These are phyloP conservation scores for Trogon melanurus DNA, from an alignment of 2,113 vertebrate genomes.

Conservation along the genomic window DNA sequence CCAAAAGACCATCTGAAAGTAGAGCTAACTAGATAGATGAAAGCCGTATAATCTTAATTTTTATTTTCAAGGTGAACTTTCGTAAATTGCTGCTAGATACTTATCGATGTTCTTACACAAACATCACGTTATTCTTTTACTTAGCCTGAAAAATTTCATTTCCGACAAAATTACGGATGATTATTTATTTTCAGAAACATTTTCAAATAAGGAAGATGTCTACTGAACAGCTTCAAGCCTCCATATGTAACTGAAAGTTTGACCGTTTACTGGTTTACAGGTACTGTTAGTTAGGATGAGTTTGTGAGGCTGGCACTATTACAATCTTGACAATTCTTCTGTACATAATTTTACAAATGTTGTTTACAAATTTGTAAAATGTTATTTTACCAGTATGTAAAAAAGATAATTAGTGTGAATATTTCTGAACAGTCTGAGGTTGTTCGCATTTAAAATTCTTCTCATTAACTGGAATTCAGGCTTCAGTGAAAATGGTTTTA, in stretches of 20 bases:
- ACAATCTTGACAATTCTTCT: neutral
- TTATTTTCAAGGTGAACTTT: neutral
- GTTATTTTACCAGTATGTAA: neutral
- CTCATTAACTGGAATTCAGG: slow-evolving; percentile 38
- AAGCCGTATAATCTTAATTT: neutral
- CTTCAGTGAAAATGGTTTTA: slow-evolving; percentile 16
- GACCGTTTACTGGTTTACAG: neutral
- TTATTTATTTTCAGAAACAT: neutral
- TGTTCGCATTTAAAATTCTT: slow-evolving; percentile 18
- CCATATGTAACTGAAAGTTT: neutral
- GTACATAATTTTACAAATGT: neutral
- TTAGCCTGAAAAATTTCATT: neutral
- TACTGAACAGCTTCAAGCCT: neutral
- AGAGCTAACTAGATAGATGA: neutral
- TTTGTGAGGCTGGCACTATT: neutral
- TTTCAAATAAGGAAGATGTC: neutral
- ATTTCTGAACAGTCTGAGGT: neutral
- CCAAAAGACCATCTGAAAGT: neutral
- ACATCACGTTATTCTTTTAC: accelerated
- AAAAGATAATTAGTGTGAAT: neutral
- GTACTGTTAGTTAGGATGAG: neutral
- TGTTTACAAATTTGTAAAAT: neutral
- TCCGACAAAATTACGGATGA: neutral
- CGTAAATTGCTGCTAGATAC: neutral
- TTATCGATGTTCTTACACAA: accelerated